Evolutionary conservation across 1,140 invertebrate species (phyloP).

Genomic region (Calliopsis andreniformis): DNA sequence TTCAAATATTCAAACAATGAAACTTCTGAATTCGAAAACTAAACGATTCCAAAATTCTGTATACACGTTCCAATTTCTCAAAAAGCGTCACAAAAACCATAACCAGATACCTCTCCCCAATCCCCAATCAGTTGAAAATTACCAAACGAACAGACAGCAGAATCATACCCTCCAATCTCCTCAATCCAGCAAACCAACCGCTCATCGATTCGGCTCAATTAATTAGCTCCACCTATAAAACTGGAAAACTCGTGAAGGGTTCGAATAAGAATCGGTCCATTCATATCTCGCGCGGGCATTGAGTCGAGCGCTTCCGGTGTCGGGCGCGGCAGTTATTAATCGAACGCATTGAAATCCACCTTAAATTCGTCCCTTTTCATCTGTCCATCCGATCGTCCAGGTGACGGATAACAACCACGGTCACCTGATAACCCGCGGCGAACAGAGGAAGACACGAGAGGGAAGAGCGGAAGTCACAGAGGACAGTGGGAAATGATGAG

Average conservation of each 20-base stretch:
- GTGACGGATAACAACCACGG: conserved; percentile 20
- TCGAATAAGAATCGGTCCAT: neutral
- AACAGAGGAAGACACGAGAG: neutral
- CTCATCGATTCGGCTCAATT: neutral
- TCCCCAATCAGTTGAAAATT: no score
- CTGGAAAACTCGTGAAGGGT: neutral
- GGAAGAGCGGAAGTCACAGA: conserved; percentile 35
- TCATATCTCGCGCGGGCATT: neutral
- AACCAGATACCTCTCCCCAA: no score
- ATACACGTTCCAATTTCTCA: no score
- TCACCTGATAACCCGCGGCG: neutral
- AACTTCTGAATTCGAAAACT: no score
- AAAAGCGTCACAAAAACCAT: no score
- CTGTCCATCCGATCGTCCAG: conserved; percentile 25
- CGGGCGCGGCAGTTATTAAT: conserved; percentile 10
- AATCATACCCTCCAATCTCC: no score
- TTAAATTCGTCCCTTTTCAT: conserved; percentile 30
- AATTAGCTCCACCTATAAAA: neutral
- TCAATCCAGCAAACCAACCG: neutral
- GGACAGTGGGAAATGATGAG: conserved; percentile 50
- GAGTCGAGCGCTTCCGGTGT: neutral
- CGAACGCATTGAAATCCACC: conserved; percentile 15
- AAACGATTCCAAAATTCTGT: no score
- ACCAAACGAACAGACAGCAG: no score
- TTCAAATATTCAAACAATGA: no score